Evolutionary conservation across 2,888 invertebrate species (phyloP).

Genomic region (Arge pagana): DNA sequence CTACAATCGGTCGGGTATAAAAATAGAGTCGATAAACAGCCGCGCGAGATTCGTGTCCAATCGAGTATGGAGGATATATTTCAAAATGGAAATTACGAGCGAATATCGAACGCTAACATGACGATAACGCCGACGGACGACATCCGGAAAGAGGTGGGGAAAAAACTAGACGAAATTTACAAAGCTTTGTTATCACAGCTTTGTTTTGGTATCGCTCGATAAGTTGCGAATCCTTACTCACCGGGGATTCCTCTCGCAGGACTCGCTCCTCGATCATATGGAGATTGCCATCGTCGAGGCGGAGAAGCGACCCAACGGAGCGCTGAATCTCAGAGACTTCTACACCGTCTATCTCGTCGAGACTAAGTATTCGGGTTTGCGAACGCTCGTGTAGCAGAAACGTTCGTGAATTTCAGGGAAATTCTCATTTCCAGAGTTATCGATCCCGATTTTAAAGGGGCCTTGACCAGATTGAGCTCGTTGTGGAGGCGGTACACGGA

Average conservation of each 20-base stretch:
- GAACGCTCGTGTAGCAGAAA: neutral
- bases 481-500: slow-evolving; percentile 84
- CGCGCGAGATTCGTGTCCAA: too few species aligned
- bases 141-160: slow-evolving; percentile 48
- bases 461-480: slow-evolving; percentile 68
- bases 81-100: slow-evolving; percentile 51
- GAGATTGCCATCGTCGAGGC: slow-evolving; percentile 78
- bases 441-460: slow-evolving; percentile 66
- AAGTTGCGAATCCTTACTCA: too few species aligned
- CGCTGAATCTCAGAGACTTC: slow-evolving; percentile 75
- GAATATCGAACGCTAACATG: slow-evolving; percentile 42
- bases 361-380: slow-evolving; percentile 77
- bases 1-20: too few species aligned
- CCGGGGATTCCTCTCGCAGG: slow-evolving; percentile 63
- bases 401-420: neutral
- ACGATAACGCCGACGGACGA: slow-evolving; percentile 35
- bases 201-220: too few species aligned
- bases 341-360: slow-evolving; percentile 80
- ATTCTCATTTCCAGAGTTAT: slow-evolving; percentile 64
- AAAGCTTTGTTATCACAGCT: too few species aligned
- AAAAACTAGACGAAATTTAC: too few species aligned
- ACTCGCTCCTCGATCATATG: slow-evolving; percentile 70
- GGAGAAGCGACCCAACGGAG: slow-evolving; percentile 76
- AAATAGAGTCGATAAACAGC: too few species aligned
- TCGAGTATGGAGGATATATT: slow-evolving; percentile 53